These are phyloP conservation scores for Rhagium mordax DNA, from an alignment of 2,888 invertebrate species.

Conservation along the genomic window DNA sequence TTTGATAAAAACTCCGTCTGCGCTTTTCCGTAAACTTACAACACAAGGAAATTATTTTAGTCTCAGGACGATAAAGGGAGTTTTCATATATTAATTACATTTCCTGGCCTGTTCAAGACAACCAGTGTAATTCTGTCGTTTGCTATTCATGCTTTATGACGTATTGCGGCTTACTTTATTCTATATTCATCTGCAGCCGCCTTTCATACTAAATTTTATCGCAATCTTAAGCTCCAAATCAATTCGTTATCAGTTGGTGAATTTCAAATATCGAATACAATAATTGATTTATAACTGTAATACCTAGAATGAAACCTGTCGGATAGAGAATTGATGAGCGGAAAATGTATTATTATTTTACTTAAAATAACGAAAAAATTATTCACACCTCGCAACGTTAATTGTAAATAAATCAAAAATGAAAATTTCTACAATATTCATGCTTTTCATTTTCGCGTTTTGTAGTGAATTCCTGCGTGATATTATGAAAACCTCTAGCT, in stretches of 20 bases:
- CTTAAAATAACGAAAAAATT: no score
- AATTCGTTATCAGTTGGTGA: background rate
- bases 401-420: no score
- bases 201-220: constrained; percentile 1
- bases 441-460: no score
- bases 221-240: background rate
- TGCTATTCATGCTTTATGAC: constrained; percentile 35
- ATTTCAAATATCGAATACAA: background rate
- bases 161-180: constrained; percentile 35
- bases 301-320: background rate
- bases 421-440: no score
- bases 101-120: constrained; percentile 40
- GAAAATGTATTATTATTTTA: background rate
- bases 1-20: background rate
- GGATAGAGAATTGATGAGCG: background rate
- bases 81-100: constrained; percentile 42
- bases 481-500: no score
- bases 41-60: constrained; percentile 12
- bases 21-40: background rate
- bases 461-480: no score
- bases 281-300: background rate
- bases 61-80: background rate
- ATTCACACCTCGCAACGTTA: no score
- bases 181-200: constrained; percentile 3
- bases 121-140: constrained; percentile 32